A percentile compares a stretch with the other conserved stretches of the same genome.
Conservation (phyloP, 1,140 invertebrate genomes). For the Bombus superbus region DNA sequence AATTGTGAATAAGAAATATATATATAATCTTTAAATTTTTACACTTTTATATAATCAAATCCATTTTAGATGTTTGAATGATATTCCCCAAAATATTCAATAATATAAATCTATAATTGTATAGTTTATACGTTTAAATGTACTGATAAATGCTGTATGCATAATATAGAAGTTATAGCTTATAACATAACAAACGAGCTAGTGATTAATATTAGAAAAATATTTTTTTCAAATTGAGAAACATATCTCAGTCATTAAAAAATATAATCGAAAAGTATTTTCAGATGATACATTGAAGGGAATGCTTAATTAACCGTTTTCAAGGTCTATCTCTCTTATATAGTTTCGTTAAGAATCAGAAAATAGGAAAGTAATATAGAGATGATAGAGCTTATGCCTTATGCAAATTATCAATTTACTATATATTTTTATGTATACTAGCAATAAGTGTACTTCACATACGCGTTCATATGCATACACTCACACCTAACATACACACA, state of each 20-base stretch:
- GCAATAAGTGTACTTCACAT: constrained; percentile 20
- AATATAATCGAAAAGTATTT: constrained; percentile 37
- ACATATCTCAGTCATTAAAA: constrained; percentile 1
- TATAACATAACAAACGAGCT: constrained; percentile 16
- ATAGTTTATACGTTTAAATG: constrained; percentile 23
- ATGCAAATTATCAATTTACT: constrained; percentile 44
- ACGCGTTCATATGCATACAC: background rate
- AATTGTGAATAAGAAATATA: too few relatives aligned
- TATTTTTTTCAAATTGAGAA: background rate
- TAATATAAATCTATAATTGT: background rate
- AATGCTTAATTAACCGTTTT: background rate
- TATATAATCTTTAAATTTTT: background rate
- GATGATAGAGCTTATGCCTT: constrained; percentile 44
- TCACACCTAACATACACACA: background rate
- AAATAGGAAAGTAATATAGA: constrained; percentile 25
- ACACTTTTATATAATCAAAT: background rate
- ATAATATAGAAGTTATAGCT: constrained; percentile 1
- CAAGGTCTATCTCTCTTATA: constrained; percentile 29
- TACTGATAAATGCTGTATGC: constrained; percentile 17
- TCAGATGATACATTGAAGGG: constrained; percentile 23
- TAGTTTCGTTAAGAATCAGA: background rate
- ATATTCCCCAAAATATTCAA: background rate
- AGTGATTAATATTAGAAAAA: constrained; percentile 31
- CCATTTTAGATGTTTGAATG: background rate
- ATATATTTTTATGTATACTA: constrained; percentile 39